Evolutionary conservation across 2,797 vertebrate genomes (phyloP), one percentile per base, ranked within the genome.

Genomic region (Ctenosaura bakeri): DNA sequence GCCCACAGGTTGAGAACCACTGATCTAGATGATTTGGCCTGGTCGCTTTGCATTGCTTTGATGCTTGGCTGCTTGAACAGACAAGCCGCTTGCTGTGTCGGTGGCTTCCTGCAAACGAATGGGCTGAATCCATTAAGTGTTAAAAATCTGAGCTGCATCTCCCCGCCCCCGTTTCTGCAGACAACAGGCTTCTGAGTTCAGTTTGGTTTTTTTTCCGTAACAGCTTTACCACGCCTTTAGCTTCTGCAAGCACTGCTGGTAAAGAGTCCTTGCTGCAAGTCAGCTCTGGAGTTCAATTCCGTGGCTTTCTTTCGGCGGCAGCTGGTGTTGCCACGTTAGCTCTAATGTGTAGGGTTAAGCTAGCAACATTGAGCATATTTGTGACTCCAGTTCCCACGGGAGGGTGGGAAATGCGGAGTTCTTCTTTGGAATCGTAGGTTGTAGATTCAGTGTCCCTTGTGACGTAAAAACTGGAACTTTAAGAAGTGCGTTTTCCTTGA

Each of bases 171-270:
- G 1, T 56, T 54, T 56, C 13, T 56, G 24, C 22, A 2, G 26
- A n/a, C 6, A n/a, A 56, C 9, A 1, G 7, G 1, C 29, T 2
- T 26, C 76, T 82, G 0, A 0, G 76, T 91, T 85, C 4, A 83
- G 29, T 9, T 9, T 89, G 50, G 0, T 73, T 16, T n/a, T 4
- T 4, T 0, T 0, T 32, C 22, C 4, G 4, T 46, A 46, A 2
- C 0, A 0, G 59, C 26, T 54, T 88, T 9, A 52, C 13, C 22
- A 78, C 78, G 87, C 87, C 76, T 54, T 35, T 86, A 59, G 62
- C 52, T 42, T 66, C 71, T 81, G 13, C 64, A 29, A 18, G 8
- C 50, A 6, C n/a, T 9, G 80, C 77, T 26, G 29, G 9, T 77
- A 3, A 46, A 46, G 42, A 46, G 24, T 2, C 4, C 88, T 92